Evolutionary conservation across 2,888 invertebrate species (phyloP).

Genomic region (Spodoptera littoralis): DNA sequence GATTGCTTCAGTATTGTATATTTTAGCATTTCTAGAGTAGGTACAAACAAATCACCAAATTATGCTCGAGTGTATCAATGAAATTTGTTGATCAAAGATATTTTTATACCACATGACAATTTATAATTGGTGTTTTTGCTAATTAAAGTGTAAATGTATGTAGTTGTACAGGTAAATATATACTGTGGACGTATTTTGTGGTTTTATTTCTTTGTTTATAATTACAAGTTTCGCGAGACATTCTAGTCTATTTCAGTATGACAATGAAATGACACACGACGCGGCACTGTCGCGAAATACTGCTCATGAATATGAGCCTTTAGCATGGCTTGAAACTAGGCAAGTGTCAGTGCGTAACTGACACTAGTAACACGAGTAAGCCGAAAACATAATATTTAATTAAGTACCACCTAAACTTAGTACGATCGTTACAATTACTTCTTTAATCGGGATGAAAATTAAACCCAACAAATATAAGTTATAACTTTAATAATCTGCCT

Average conservation of each 20-base stretch:
- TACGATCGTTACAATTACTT: no score
- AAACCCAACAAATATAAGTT: slow-evolving; percentile 34
- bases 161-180: slow-evolving; percentile 64
- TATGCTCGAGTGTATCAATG: slow-evolving; percentile 62
- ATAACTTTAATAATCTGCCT: slow-evolving; percentile 52
- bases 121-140: slow-evolving; percentile 61
- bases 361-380: no score
- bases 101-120: slow-evolving; percentile 66
- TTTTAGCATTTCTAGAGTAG: slow-evolving; percentile 76
- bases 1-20: slow-evolving; percentile 65
- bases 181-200: slow-evolving; percentile 30
- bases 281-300: no score
- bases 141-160: slow-evolving; percentile 54
- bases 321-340: no score
- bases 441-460: no score
- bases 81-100: slow-evolving; percentile 57
- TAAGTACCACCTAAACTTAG: no score
- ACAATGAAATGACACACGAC: no score
- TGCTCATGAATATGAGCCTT: no score
- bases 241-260: no score
- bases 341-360: no score
- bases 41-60: slow-evolving; percentile 53
- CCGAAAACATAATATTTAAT: no score
- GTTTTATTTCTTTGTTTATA: slow-evolving; percentile 4
- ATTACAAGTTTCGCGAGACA: no score